Evolutionary conservation across 92 coral and sea anemone genomes (phyloP), one percentile per base, ranked within the genome.

Genomic region (Epizoanthus rinbou): DNA sequence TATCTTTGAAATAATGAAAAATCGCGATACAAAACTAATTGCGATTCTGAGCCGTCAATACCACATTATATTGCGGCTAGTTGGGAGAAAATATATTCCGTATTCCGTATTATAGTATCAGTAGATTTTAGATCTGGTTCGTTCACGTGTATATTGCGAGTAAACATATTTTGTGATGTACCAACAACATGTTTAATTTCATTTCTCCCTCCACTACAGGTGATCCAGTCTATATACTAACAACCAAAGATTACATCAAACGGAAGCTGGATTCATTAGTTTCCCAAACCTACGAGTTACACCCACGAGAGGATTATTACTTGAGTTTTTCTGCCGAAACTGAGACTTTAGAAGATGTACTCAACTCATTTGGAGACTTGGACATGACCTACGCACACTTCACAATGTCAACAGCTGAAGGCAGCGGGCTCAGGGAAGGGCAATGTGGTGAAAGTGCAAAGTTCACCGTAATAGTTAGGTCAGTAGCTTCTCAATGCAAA

Each of bases 251-350:
- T 86, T 74, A 50, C 28, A 74, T 90, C 43, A 71, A 75, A 53
- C 62, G 79, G 24, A 84, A 85, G 66, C 87, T 90, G 2, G 69
- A 87, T 23, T 52, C 91, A 0, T 88, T 90, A 7, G 56, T 85
- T 5, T 64, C 68, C 17, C 81, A 87, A 17, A 35, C 64, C 16
- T 87, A 90, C 73, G 89, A 90, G 54, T 58, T 90, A 39, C 79
- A 87, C 19, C 93, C 93, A 28, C 86, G 91, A n/a, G 93, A 90
- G 67, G 93, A 90, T 28, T 82, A 87, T n/a, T 80, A 86, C 7
- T 80, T 90, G 56, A 84, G 41, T 8, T 87, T 86, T 69, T 63
- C 64, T 11, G 91, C 88, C 9, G 71, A 90, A 53, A 58, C 22
- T 41, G 84, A 74, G 23, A 52, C 81, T 15, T 31, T 90, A n/a